Percentiles rank a stretch among this genome's conserved stretches.
Evolutionary conservation across 2,797 vertebrate species (phyloP).

Genomic region (Sebastes iracundus): DNA sequence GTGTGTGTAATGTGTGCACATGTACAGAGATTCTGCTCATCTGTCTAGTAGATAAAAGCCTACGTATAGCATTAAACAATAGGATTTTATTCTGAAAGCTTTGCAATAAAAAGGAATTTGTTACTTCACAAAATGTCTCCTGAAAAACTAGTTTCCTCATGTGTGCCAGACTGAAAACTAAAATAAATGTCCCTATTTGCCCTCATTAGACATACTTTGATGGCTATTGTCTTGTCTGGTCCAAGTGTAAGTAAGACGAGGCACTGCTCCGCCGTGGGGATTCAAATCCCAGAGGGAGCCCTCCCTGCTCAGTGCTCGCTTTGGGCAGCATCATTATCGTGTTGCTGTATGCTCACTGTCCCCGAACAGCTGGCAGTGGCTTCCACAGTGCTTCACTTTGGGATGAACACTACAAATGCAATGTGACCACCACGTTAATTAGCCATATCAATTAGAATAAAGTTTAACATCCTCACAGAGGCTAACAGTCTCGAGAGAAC

Average conservation of each 20-base stretch:
- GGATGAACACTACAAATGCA: conserved; percentile 24
- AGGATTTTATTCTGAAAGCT: not conserved
- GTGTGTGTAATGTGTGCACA: not conserved
- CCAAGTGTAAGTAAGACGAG: conserved; percentile 28
- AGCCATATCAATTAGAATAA: conserved; percentile 22
- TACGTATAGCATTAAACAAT: not conserved
- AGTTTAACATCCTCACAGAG: not conserved
- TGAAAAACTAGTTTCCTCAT: not conserved
- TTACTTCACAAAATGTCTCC: not conserved
- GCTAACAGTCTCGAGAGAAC: not conserved
- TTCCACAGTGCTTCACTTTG: conserved; percentile 15
- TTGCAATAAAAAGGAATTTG: not conserved
- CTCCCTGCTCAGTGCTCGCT: conserved; percentile 12
- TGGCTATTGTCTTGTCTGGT: not conserved
- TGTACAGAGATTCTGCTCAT: not conserved
- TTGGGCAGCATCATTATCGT: conserved; percentile 27
- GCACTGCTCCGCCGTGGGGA: not conserved
- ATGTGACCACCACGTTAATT: conserved; percentile 15
- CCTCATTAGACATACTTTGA: conserved; percentile 13
- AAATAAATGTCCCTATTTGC: not conserved
- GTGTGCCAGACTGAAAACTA: not conserved
- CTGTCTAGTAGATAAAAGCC: not conserved
- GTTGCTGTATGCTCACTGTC: conserved; percentile 11
- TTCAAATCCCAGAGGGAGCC: conserved; percentile 34
- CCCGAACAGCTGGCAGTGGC: conserved; percentile 33